Evolutionary conservation across 2,888 invertebrate species (phyloP).

Genomic region (Latrodectus elegans): DNA sequence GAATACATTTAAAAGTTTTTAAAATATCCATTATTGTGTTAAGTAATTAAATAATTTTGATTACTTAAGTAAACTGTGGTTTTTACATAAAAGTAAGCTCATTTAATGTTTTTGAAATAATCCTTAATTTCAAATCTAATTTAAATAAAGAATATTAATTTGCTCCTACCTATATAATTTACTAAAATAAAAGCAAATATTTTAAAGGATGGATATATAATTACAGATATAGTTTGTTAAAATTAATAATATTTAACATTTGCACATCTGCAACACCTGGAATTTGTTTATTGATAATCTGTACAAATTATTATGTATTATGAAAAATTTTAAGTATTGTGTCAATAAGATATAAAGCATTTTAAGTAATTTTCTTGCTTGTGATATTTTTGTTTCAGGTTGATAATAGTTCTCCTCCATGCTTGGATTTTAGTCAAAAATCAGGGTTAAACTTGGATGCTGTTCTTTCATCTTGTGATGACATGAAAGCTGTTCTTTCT

Average conservation of each 20-base stretch:
- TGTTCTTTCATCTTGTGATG: constrained; percentile 27
- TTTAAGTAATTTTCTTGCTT: neutral
- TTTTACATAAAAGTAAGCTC: no score
- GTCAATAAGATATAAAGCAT: neutral
- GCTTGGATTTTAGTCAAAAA: constrained; percentile 74
- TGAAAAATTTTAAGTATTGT: neutral
- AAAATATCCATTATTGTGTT: no score
- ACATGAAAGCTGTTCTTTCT: constrained; percentile 19
- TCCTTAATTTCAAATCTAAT: no score
- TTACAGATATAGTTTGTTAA: neutral
- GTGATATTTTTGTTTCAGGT: constrained; percentile 71
- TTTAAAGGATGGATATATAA: neutral
- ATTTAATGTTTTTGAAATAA: no score
- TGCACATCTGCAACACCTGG: no score
- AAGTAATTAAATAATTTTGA: no score
- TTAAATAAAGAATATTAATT: no score
- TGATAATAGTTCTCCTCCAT: constrained; percentile 73
- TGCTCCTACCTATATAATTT: no score
- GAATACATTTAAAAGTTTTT: no score
- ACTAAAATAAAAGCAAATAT: neutral
- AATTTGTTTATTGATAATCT: neutral
- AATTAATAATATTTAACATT: neutral
- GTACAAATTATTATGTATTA: neutral
- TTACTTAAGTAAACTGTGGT: no score
- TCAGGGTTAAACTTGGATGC: constrained; percentile 64